These are phyloP conservation scores for Actinemys pallida DNA, from an alignment of 2,113 vertebrate genomes.

Conservation along the genomic window DNA sequence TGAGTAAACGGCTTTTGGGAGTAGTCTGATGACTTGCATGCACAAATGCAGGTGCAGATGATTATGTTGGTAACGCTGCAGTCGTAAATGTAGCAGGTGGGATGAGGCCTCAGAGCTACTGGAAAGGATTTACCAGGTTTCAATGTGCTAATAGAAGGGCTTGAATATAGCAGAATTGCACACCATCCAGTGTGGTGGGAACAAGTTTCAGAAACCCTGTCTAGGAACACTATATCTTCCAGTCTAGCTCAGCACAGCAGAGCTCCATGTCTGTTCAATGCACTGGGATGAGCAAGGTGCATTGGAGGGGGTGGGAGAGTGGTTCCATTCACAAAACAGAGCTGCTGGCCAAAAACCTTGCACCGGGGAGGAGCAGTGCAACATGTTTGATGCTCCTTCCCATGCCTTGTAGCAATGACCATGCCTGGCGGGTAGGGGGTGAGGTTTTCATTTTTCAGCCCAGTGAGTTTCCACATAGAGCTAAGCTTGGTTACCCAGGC, in stretches of 20 bases:
- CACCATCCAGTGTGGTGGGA: background rate
- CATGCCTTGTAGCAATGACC: fast-evolving
- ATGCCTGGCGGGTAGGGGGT: background rate
- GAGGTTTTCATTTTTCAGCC: background rate
- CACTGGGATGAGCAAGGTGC: background rate
- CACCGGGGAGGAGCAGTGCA: background rate
- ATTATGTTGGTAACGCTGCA: background rate
- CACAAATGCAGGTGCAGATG: background rate
- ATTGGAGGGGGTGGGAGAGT: background rate
- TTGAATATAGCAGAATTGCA: background rate
- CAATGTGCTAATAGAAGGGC: background rate
- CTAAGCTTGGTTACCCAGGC: background rate
- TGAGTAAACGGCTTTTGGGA: background rate
- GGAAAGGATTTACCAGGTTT: no score
- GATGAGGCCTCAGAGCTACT: background rate
- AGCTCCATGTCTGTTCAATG: background rate
- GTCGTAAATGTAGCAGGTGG: background rate
- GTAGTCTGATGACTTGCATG: background rate
- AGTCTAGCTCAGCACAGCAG: background rate
- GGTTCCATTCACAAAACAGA: background rate
- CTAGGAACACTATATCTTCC: background rate
- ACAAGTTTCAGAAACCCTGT: background rate
- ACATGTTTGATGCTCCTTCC: fast-evolving
- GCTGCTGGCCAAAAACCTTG: background rate
- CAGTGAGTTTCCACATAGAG: background rate